Base-by-base conservation (phyloP, 2,797 vertebrate species). In the Morelia viridis region DNA sequence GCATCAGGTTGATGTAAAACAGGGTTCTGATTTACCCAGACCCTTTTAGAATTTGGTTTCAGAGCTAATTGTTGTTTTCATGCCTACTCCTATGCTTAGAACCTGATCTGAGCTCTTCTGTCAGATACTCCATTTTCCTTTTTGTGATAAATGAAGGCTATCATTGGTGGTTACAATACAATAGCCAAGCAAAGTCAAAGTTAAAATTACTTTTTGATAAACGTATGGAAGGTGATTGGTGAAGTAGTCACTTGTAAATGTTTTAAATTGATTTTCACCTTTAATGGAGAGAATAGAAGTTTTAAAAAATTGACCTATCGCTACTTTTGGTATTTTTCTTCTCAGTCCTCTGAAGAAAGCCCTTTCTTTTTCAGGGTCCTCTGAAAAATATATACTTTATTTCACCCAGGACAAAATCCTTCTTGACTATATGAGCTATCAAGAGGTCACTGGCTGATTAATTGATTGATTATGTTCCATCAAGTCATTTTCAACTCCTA, bases 391-490 rank as follows among this genome's bases (percentile, higher is more conserved):
- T 6, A 58, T 94, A 64, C 2, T 1, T 56, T 85, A 89, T 56
- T 22, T 35, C 86, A 28, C 90, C 5, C 19, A 24, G 93, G 86
- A 94, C 0, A 22, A 46, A 93, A 35, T 6, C 57, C 91, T 94
- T 89, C 1, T n/a, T 62, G 24, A 61, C 1, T 0, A 60, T 5
- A 19, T 76, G 41, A 76, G 6, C 19, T 41, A 76, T 76, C 71
- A 76, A 41, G 35, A 76, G 35, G 19, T 76, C 17, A 22, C 41
- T 76, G 8, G 7, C 41, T 53, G 50, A 53, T 53, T 53, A 8
- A 53, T 76, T 76, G 71, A 60, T 60, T 60, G 58, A 41, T 76
- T 41, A 10, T 76, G 8, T 76, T 8, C 8, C 68, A 4, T 76
- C 68, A 35, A 76, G 68, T 41, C 7, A 0, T 41, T 76, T 76